Evolutionary conservation across 2,113 vertebrate genomes (phyloP).

Genomic region (Syrmaticus mikado): DNA sequence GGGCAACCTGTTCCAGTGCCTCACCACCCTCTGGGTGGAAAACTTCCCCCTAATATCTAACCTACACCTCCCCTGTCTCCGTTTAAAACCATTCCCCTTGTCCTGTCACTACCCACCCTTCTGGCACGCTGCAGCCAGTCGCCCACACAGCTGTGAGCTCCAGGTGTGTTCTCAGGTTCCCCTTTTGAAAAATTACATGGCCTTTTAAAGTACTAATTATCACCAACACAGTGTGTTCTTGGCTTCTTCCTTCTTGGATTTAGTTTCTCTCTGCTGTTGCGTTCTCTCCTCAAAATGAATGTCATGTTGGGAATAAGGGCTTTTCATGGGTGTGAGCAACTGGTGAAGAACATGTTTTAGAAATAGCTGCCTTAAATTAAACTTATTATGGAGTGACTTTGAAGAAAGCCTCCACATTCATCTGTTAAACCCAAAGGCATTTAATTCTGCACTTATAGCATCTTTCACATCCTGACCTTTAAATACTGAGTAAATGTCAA

Average conservation of each 20-base stretch:
- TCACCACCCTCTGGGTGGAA: no score
- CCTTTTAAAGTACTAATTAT: background rate
- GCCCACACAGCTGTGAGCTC: background rate
- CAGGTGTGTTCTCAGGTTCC: background rate
- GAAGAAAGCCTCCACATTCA: slow-evolving; percentile 5
- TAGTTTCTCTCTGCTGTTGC: background rate
- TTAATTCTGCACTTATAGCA: slow-evolving; percentile 16
- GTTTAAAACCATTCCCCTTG: no score
- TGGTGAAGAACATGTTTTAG: slow-evolving; percentile 34
- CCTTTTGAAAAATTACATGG: background rate
- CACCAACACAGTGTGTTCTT: background rate
- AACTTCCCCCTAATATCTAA: no score
- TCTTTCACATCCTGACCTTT: slow-evolving; percentile 59
- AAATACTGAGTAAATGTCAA: slow-evolving; percentile 41
- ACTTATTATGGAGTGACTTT: slow-evolving; percentile 5
- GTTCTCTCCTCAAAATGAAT: background rate
- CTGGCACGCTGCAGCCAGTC: background rate
- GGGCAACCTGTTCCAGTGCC: no score
- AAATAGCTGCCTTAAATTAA: slow-evolving; percentile 42
- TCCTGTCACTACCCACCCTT: background rate
- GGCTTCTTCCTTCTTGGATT: background rate
- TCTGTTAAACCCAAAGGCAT: slow-evolving; percentile 31
- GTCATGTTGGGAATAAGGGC: background rate
- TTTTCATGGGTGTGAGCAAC: background rate
- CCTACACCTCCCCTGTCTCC: no score